A percentile compares a stretch with the other conserved stretches of the same genome.
Evolutionary conservation across 2,797 vertebrate genomes (phyloP).

Genomic region (Chelmon rostratus): DNA sequence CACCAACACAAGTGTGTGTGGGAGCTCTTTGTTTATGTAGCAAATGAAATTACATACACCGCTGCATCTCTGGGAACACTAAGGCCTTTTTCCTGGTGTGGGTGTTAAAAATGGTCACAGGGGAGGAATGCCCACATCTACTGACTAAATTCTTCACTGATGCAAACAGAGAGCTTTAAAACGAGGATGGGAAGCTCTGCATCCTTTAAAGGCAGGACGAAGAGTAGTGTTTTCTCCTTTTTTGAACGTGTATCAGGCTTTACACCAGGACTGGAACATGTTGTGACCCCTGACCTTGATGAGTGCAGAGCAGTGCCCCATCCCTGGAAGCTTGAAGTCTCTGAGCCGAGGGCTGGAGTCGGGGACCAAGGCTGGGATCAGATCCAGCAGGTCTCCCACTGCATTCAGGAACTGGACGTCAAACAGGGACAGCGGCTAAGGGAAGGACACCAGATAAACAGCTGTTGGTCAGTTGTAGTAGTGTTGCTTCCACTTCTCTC

Average conservation of each 20-base stretch:
- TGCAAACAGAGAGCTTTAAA: not conserved
- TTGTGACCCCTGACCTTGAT: slow-evolving; percentile 89
- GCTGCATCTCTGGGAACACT: not conserved
- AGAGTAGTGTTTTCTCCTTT: too few relatives aligned
- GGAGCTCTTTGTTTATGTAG: not conserved
- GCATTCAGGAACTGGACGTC: slow-evolving; percentile 91
- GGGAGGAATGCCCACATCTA: not conserved
- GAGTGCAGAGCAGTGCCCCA: slow-evolving; percentile 96
- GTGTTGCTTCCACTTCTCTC: not conserved
- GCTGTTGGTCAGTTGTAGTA: slow-evolving; percentile 15
- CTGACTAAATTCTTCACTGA: not conserved
- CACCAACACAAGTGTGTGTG: not conserved
- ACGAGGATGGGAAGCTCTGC: not conserved
- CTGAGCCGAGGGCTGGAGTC: slow-evolving; percentile 2
- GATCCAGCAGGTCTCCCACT: slow-evolving; percentile 92
- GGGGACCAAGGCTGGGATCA: slow-evolving; percentile 89
- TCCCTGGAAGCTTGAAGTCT: slow-evolving; percentile 83
- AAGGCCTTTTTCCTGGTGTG: not conserved
- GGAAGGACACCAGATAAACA: slow-evolving; percentile 58
- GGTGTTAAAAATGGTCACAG: not conserved
- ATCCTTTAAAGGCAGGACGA: not conserved
- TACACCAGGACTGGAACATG: not conserved
- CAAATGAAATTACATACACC: slow-evolving; percentile 3
- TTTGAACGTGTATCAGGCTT: too few relatives aligned
- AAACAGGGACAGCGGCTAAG: slow-evolving; percentile 88